Evolutionary conservation across 2,888 invertebrate genomes (phyloP), one percentile per base, ranked within the genome.

Genomic region (Trachelus iudaicus): DNA sequence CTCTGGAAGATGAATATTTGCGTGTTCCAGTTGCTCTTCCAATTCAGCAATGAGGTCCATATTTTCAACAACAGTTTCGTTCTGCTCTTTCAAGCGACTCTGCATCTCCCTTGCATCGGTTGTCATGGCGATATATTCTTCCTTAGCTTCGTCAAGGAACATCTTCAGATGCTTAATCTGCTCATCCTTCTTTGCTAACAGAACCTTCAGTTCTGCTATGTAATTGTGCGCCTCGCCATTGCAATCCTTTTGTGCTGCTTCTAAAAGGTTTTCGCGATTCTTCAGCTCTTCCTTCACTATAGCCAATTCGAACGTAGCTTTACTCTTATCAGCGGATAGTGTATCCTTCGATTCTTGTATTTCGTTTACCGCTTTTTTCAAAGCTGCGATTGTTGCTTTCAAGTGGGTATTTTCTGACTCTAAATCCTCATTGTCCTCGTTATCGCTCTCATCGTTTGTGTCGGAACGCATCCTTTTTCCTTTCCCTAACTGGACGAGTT

Each of bases 71-170:
- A 89, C 56, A 4, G 81, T 30, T 77, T 86, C 82, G 31, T 87
- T 84, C 76, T 87, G 84, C 1, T 85, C 80, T 68, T 87, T 86
- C 33, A 90, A 56, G 30, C 81, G 77, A 69, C 81, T 78, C 37
- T 87, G 83, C 76, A 86, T 83, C 34, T 85, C 78, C 33, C 78
- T 77, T 34, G 85, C 83, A 40, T 88, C 83, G 15, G 83, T 78
- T 0, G 84, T 87, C 34, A 89, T 85, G 1, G 76, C 73, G 56
- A 91, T 87, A 35, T 87, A 91, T n/a, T 91, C 91, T 35, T 88
- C 83, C 78, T 91, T 90, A 0, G 91, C 91, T 78, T 91, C 90
- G 73, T 91, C 87, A 9, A 91, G 82, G 69, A 89, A 87, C 34
- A 82, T 75, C 83, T 88, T 91, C 1, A 91, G 79, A 75, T 85